Evolutionary conservation across 1,140 invertebrate species (phyloP).

Genomic region (Pogonomyrmex californicus): DNA sequence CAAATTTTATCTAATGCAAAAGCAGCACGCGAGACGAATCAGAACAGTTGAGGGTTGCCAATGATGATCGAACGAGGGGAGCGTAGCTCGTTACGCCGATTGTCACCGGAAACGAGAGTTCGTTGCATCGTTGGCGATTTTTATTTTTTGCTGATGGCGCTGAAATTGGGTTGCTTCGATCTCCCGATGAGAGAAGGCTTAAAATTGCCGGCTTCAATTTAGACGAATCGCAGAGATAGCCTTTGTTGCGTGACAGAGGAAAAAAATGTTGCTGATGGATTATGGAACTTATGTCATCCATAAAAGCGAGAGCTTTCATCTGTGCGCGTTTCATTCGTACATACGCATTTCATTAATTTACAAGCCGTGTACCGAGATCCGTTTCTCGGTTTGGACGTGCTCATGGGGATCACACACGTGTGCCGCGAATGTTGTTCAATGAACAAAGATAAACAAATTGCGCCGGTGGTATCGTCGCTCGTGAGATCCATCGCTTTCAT

Average conservation of each 20-base stretch:
- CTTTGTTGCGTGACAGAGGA: not conserved
- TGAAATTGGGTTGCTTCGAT: not conserved
- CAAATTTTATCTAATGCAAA: constrained; percentile 57
- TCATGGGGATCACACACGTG: not conserved
- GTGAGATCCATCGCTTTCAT: not conserved
- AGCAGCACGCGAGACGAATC: constrained; percentile 29
- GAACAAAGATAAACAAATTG: not conserved
- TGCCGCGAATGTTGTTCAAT: not conserved
- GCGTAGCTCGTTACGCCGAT: constrained; percentile 4
- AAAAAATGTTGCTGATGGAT: not conserved
- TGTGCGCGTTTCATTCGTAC: not conserved
- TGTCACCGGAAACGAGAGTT: not conserved
- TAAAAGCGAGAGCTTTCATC: not conserved
- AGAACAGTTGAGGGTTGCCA: not conserved
- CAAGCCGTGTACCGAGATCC: not conserved
- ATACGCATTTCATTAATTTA: not conserved
- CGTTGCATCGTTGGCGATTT: not conserved
- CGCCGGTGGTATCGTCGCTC: not conserved
- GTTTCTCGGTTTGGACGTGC: not conserved
- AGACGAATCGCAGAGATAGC: not conserved
- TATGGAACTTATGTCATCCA: not conserved
- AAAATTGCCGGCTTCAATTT: not conserved
- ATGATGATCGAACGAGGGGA: not conserved
- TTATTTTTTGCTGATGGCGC: not conserved
- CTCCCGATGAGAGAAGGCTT: not conserved